Evolutionary conservation across 2,113 vertebrate species (phyloP), one percentile per base, ranked within the genome.

Genomic region (Porphyrio hochstetteri): DNA sequence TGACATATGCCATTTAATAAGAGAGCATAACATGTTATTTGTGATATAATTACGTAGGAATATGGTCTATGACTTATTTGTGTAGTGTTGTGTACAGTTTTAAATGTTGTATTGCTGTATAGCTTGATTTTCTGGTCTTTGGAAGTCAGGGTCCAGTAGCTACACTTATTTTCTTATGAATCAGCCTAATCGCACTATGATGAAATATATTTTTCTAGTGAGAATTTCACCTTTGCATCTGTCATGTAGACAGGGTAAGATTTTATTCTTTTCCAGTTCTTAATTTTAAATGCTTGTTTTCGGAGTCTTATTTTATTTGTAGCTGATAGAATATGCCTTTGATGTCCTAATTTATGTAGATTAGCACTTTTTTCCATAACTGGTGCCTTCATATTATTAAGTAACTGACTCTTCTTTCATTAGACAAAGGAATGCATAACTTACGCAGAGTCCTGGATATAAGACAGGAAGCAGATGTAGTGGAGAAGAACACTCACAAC

Each of bases 1-100:
- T 89, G 83, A 93, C 88, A 93, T 94, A 88, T 88, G 80, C 59
- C 83, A 90, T 76, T 96, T 93, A 91, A 91, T 88, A 94, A 94
- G 69, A 88, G 44, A 92, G 56, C 85, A 88, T 86, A 86, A 55
- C 6, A 33, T 59, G 64, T 61, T 93, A 92, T 93, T 94, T 88
- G 48, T 84, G 92, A 82, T 85, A 82, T 28, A 88, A 90, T 88
- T 86, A 86, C 29, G 40, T 55, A 57, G 50, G 33, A 93, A 95
- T 53, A 35, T 82, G 56, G 20, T 70, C 25, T 64, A 83, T 93
- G 65, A 35, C 11, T 86, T 80, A 24, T 38, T 93, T 82, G 31
- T 69, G 35, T 87, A 60, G 71, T 2, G 1, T 38, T 77, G 36
- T 60, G 56, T 74, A 71, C 56, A 75, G 27, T 64, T 86, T 50